Percentiles rank a stretch among this genome's conserved stretches.
phyloP scores from a whole-genome alignment of 2,113 vertebrate species.

The Phylloscopus trochiloides region DNA sequence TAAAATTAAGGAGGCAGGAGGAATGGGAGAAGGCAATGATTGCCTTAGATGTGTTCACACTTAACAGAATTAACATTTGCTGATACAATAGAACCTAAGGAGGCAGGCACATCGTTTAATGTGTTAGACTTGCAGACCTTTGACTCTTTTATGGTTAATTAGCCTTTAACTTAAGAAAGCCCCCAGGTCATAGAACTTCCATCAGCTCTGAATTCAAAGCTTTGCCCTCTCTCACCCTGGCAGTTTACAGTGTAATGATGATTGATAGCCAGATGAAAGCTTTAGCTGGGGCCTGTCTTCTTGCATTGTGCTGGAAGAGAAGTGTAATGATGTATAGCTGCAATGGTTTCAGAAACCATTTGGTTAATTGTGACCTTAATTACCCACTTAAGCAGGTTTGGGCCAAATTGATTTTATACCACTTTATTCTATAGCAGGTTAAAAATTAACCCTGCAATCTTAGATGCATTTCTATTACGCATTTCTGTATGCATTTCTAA shows the following conservation, averaged over 20 bases:
- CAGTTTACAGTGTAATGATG: slow-evolving; percentile 66
- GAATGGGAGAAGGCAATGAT: not conserved
- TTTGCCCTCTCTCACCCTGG: slow-evolving; percentile 63
- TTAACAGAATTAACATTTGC: slow-evolving; percentile 5
- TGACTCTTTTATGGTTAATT: slow-evolving; percentile 69
- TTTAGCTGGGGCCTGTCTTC: slow-evolving; percentile 22
- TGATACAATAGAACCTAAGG: slow-evolving; percentile 40
- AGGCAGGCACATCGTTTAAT: not conserved
- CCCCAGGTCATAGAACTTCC: slow-evolving; percentile 59
- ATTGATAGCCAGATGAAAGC: slow-evolving; percentile 68
- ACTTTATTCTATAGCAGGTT: slow-evolving; percentile 36
- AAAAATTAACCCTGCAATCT: slow-evolving; percentile 44
- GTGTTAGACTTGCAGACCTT: slow-evolving; percentile 58
- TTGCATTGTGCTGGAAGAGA: slow-evolving; percentile 38
- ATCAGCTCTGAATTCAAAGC: slow-evolving; percentile 65
- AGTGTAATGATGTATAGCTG: slow-evolving; percentile 36
- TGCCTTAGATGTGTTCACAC: not conserved
- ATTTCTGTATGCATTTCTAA: not conserved
- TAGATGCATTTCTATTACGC: not conserved
- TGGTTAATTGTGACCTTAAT: slow-evolving; percentile 47
- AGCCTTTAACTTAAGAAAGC: slow-evolving; percentile 58
- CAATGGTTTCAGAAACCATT: slow-evolving; percentile 30
- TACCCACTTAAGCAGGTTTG: slow-evolving; percentile 43
- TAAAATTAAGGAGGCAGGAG: slow-evolving; percentile 1
- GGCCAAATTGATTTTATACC: slow-evolving; percentile 53